Conservation (phyloP, 2,888 invertebrate genomes). For the Drepana falcataria region DNA sequence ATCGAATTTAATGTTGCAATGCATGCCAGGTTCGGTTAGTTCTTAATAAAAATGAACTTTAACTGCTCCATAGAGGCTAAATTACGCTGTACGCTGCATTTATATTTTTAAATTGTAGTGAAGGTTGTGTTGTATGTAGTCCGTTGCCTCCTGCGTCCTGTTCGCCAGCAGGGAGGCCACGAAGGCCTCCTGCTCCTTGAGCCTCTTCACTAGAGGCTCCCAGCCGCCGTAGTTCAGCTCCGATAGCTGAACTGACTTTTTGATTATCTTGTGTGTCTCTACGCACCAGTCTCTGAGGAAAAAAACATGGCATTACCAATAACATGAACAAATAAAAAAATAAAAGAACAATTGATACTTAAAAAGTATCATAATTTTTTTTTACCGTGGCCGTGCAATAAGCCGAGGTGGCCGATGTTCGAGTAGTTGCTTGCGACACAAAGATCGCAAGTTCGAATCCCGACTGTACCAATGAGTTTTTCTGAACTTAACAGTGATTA, state of each 20-base stretch:
- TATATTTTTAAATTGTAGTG: slow-evolving; percentile 62
- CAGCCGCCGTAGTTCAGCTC: slow-evolving; percentile 75
- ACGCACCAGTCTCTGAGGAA: slow-evolving; percentile 61
- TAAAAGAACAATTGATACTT: slow-evolving; percentile 3
- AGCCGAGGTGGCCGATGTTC: too few relatives aligned
- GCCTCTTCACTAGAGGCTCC: slow-evolving; percentile 61
- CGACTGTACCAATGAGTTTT: too few relatives aligned
- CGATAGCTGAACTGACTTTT: slow-evolving; percentile 70
- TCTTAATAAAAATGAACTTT: too few relatives aligned
- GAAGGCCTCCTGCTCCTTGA: slow-evolving; percentile 54
- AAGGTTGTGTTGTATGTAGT: slow-evolving; percentile 47
- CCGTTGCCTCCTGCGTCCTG: slow-evolving; percentile 29
- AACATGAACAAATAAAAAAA: slow-evolving; percentile 7
- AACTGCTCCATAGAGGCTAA: too few relatives aligned
- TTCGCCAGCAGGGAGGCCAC: slow-evolving; percentile 51
- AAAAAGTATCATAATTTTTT: too few relatives aligned
- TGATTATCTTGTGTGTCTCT: slow-evolving; percentile 68
- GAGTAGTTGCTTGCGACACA: too few relatives aligned
- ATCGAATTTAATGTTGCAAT: too few relatives aligned
- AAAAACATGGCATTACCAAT: not conserved
- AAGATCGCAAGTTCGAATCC: too few relatives aligned
- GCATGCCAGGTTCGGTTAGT: too few relatives aligned
- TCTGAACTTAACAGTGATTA: too few relatives aligned
- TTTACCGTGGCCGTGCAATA: too few relatives aligned
- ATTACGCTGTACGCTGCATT: not conserved